These are phyloP conservation scores for Darevskia nairensis DNA, from an alignment of 2,797 vertebrate species.

Conservation along the genomic window DNA sequence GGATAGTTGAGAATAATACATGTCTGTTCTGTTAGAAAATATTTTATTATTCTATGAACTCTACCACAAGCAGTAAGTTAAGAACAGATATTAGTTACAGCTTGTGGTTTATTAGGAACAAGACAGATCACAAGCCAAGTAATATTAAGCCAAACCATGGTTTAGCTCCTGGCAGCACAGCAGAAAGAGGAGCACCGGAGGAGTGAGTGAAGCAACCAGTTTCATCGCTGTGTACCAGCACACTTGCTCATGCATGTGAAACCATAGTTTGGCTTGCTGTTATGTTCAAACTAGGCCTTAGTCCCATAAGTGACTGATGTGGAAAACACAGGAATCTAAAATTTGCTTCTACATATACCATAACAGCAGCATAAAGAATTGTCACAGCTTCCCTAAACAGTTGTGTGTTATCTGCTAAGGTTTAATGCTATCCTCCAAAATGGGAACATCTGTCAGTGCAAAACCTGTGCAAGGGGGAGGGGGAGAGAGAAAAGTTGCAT, in stretches of 20 bases:
- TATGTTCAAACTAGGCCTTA: too few species aligned
- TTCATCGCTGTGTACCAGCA: too few species aligned
- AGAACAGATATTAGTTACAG: too few species aligned
- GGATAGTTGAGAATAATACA: slow-evolving; percentile 42
- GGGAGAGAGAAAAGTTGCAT: neutral
- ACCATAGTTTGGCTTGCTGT: too few species aligned
- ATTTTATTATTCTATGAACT: slow-evolving; percentile 46
- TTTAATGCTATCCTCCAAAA: slow-evolving; percentile 19
- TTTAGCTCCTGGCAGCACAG: too few species aligned
- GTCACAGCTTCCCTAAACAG: neutral
- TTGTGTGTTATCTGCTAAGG: neutral
- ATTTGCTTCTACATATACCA: neutral
- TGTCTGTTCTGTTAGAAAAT: slow-evolving; percentile 43
- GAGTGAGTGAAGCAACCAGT: too few species aligned
- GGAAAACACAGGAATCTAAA: slow-evolving; percentile 27
- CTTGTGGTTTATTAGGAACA: too few species aligned
- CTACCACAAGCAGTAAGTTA: neutral
- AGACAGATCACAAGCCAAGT: too few species aligned
- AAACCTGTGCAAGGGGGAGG: neutral
- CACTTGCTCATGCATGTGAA: too few species aligned
- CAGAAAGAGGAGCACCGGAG: too few species aligned
- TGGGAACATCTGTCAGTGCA: slow-evolving; percentile 44
- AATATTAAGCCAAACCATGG: too few species aligned
- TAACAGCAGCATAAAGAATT: neutral
- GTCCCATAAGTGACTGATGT: slow-evolving; percentile 28